Base-by-base conservation (phyloP, 1,140 invertebrate species). In the Aphaenogaster floridana region DNA sequence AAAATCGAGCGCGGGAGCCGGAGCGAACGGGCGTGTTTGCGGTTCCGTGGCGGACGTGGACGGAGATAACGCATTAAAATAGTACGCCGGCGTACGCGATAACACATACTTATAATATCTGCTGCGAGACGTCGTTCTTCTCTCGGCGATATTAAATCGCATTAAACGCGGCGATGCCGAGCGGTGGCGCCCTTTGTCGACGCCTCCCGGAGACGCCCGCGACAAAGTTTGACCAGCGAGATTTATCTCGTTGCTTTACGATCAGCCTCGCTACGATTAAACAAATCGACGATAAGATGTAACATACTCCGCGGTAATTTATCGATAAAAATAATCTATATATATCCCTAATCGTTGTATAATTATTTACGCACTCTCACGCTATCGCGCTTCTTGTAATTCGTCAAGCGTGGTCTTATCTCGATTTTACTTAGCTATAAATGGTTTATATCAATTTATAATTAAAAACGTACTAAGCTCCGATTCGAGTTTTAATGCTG, bases 61-160 rank as follows among this genome's bases (percentile, higher is more conserved):
- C 54, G 86, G 92, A 91, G 93, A 94, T 94, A 94, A 93, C 91
- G 74, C 87, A 72, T 93, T 91, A 94, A 94, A 94, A 94, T 93
- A 92, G 92, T 93, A 92, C 89, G 83, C 81, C 83, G 84, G 83
- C 71, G 54, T 52, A 76, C 87, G 92, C 89, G 93, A 94, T 94
- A 94, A 93, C 90, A 88, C 85, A 89, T 89, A 92, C 92, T 93
- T 93, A 91, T 91, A 92, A 92, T 91, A 93, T 92, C 89, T 91
- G 63, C 76, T 84, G 68, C 79, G 59, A 61, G 42, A 86, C 64
- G 78, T 90, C 84, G 86, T 90, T 88, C 34, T 76, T 54, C 42
- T 36, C 76, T 71, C 61, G 34, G 50, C 77, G 69, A 86, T 90
- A 91, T 86, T 90, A 79, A 90, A 90, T 87, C 57, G 64, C 50